phyloP scores from a whole-genome alignment of 2,888 invertebrate genomes.

The Melieria crassipennis region DNA sequence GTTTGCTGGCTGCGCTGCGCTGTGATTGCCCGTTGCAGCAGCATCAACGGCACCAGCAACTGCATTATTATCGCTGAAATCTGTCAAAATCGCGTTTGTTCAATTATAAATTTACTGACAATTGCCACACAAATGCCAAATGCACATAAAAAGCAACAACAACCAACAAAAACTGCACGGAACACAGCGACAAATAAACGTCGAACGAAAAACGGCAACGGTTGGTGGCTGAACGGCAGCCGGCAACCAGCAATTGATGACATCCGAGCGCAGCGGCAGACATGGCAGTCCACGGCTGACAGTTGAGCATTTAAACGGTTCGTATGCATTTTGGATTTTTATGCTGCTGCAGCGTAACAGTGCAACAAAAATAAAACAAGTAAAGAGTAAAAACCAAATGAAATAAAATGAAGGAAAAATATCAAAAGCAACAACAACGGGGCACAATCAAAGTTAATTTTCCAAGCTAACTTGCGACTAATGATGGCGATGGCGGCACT shows the following conservation, averaged over 20 bases:
- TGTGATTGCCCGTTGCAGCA: background rate
- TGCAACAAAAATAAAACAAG: conserved; percentile 17
- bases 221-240: background rate
- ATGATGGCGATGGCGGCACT: conserved; percentile 3
- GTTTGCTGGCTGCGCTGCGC: conserved; percentile 4
- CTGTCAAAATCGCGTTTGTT: conserved; percentile 50
- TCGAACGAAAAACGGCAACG: conserved; percentile 4
- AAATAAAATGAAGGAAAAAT: conserved; percentile 10
- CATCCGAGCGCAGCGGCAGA: too few species aligned
- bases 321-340: conserved; percentile 6
- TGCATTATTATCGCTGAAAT: conserved; percentile 41
- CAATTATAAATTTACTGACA: conserved; percentile 49
- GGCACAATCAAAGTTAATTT: conserved; percentile 25
- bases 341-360: background rate
- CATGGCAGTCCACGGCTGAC: too few species aligned
- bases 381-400: background rate
- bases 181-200: background rate
- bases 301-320: background rate
- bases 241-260: background rate
- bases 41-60: background rate
- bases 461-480: conserved; percentile 21
- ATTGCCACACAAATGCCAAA: conserved; percentile 45
- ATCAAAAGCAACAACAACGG: conserved; percentile 11
- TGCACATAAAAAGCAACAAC: conserved; percentile 17
- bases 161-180: conserved; percentile 10